A percentile compares a stretch with the other conserved stretches of the same genome.
These are phyloP conservation scores for Eudasyphora cyanicolor DNA, from an alignment of 2,888 invertebrate genomes.

Conservation along the genomic window DNA sequence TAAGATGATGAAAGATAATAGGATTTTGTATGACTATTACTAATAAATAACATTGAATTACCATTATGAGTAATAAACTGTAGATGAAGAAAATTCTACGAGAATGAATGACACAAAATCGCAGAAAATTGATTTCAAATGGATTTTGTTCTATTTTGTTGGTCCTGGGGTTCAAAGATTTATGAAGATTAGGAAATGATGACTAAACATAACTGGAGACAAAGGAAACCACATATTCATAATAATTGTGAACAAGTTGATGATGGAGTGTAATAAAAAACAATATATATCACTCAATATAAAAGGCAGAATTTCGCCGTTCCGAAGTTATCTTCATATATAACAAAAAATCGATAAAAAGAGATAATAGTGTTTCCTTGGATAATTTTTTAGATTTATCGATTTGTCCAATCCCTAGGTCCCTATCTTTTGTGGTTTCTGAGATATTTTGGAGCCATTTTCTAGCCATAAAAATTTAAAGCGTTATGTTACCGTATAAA, in stretches of 20 bases:
- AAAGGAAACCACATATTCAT: background rate
- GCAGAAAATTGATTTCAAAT: constrained; percentile 37
- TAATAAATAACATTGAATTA: constrained; percentile 57
- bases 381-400: no score
- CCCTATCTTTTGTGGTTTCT: no score
- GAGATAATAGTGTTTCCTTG: no score
- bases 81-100: background rate
- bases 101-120: background rate
- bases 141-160: background rate
- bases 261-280: background rate
- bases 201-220: background rate
- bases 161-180: background rate
- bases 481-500: no score
- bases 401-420: no score
- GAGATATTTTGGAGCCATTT: no score
- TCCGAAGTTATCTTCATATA: no score
- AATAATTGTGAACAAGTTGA: background rate
- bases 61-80: constrained; percentile 49
- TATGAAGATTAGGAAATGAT: constrained; percentile 26
- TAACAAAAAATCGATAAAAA: no score
- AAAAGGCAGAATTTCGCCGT: no score
- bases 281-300: background rate
- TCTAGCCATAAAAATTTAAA: no score
- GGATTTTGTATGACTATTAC: constrained; percentile 43
- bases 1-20: constrained; percentile 50